Percentiles rank a stretch among this genome's conserved stretches.
Evolutionary conservation across 2,113 vertebrate genomes (phyloP).

Genomic region (Pogonocichla stellata): DNA sequence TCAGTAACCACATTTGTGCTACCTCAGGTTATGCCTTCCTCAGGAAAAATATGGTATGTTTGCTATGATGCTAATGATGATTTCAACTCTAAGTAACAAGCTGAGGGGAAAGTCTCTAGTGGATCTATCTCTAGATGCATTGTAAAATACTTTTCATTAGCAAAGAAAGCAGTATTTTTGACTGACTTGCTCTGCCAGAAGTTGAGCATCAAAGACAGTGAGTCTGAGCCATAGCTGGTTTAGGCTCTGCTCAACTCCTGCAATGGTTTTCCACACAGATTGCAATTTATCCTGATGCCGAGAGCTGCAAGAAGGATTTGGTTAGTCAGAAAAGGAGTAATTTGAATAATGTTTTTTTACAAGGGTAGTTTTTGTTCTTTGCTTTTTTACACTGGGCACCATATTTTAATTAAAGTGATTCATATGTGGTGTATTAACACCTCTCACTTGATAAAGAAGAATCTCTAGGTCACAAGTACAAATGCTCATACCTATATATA

Average conservation of each 20-base stretch:
- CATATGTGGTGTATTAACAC: accelerated
- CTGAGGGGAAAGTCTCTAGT: not conserved
- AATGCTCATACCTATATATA: not conserved
- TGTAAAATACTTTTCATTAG: not conserved
- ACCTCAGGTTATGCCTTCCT: not conserved
- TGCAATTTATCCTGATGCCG: not conserved
- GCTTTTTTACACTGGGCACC: not conserved
- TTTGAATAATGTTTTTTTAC: not conserved
- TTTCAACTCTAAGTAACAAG: not conserved
- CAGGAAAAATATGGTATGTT: not conserved
- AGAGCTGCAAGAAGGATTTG: not conserved
- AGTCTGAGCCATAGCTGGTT: not conserved
- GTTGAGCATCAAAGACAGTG: not conserved
- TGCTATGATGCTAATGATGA: not conserved
- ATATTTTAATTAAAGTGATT: not conserved
- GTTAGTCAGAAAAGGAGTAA: not conserved
- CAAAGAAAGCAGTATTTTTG: not conserved
- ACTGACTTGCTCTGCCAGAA: not conserved
- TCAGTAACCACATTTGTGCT: not conserved
- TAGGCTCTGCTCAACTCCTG: not conserved
- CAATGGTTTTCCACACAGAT: not conserved
- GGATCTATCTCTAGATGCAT: not conserved
- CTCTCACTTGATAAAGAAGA: not conserved
- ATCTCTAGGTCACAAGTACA: not conserved
- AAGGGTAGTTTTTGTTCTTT: not conserved